These are phyloP conservation scores for Zophobas atratus DNA, from an alignment of 1,140 invertebrate genomes.

Conservation along the genomic window DNA sequence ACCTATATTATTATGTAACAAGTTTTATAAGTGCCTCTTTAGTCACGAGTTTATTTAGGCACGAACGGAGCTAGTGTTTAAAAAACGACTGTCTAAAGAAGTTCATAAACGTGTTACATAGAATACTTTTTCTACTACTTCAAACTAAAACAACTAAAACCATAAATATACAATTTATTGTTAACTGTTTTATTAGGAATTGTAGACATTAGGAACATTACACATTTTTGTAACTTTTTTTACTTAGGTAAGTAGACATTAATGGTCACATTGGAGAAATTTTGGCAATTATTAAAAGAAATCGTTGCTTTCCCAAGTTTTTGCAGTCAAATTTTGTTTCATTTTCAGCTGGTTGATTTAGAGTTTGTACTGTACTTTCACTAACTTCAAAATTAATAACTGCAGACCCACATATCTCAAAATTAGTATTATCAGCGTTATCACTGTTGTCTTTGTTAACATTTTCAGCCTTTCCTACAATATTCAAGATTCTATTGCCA, in stretches of 20 bases:
- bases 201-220: background rate
- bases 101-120: conserved; percentile 54
- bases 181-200: background rate
- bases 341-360: background rate
- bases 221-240: background rate
- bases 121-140: conserved; percentile 60
- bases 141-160: background rate
- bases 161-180: background rate
- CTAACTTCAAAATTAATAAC: background rate
- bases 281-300: background rate
- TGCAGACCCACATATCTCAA: background rate
- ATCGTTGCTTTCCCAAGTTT: background rate
- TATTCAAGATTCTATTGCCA: conserved; percentile 52
- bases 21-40: background rate
- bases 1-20: no score
- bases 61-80: background rate
- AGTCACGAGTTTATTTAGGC: background rate
- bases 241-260: background rate
- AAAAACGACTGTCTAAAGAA: background rate
- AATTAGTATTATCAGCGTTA: background rate
- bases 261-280: background rate
- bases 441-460: conserved; percentile 61
- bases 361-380: background rate
- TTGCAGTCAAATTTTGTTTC: background rate
- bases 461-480: conserved; percentile 53